A percentile compares a stretch with the other conserved stretches of the same genome.
Evolutionary conservation across 2,888 invertebrate species (phyloP).

Genomic region (Drosophila pseudotalamancana): DNA sequence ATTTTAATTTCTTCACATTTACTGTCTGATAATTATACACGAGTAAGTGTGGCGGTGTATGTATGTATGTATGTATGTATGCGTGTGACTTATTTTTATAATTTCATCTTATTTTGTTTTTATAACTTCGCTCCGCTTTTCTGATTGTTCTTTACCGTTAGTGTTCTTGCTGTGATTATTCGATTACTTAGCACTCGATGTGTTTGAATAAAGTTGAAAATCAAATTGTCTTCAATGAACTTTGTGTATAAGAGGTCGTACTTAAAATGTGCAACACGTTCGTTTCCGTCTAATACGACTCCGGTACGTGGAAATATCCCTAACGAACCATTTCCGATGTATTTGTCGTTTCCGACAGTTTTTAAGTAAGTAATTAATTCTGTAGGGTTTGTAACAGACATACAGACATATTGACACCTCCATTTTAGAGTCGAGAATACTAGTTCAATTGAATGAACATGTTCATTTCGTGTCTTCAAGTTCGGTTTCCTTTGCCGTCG

Average conservation of each 20-base stretch:
- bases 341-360: background rate
- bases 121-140: conserved; percentile 42
- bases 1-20: conserved; percentile 29
- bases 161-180: conserved; percentile 30
- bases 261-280: conserved; percentile 55
- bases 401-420: background rate
- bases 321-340: conserved; percentile 43
- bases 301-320: conserved; percentile 20
- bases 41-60: conserved; percentile 10
- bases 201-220: conserved; percentile 29
- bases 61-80: conserved; percentile 11
- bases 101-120: conserved; percentile 55
- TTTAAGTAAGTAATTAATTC: background rate
- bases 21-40: conserved; percentile 63
- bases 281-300: conserved; percentile 1
- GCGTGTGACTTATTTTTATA: conserved; percentile 59
- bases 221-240: conserved; percentile 26
- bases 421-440: no score
- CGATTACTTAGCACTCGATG: conserved; percentile 39
- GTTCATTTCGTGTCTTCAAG: no score
- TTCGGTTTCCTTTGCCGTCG: no score
- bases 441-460: no score
- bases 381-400: background rate
- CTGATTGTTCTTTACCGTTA: conserved; percentile 40
- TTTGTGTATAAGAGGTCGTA: conserved; percentile 10